A percentile compares a stretch with the other conserved stretches of the same genome.
Evolutionary conservation across 2,888 invertebrate species (phyloP).

Genomic region (Pantelozetes paolii): DNA sequence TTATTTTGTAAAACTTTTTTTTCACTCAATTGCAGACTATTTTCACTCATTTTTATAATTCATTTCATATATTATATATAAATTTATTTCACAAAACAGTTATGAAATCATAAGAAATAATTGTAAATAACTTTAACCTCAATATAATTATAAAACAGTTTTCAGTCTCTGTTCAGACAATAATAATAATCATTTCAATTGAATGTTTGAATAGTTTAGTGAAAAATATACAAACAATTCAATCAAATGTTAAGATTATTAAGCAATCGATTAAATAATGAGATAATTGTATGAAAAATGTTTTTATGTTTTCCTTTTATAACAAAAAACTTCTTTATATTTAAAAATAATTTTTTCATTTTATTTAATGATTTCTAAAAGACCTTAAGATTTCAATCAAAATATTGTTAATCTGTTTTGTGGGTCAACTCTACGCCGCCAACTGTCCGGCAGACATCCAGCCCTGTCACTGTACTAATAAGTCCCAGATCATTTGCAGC

Average conservation of each 20-base stretch:
- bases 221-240: background rate
- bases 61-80: too few species aligned
- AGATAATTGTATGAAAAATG: background rate
- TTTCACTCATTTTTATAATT: background rate
- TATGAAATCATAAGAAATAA: too few species aligned
- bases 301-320: too few species aligned
- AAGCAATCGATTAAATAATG: background rate
- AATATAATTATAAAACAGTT: too few species aligned
- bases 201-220: background rate
- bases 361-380: too few species aligned
- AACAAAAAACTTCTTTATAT: too few species aligned
- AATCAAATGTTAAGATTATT: background rate
- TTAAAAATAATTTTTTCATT: too few species aligned
- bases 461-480: background rate
- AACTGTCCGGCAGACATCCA: background rate
- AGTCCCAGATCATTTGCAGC: background rate
- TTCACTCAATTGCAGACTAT: background rate
- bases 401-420: background rate
- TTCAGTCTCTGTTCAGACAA: background rate
- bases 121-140: too few species aligned
- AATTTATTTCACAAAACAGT: too few species aligned
- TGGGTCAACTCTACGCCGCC: background rate
- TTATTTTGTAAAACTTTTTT: background rate
- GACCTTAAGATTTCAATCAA: too few species aligned
- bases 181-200: background rate